These are phyloP conservation scores for Triplophysa bombifrons DNA, from an alignment of 2,797 vertebrate genomes.

Conservation along the genomic window DNA sequence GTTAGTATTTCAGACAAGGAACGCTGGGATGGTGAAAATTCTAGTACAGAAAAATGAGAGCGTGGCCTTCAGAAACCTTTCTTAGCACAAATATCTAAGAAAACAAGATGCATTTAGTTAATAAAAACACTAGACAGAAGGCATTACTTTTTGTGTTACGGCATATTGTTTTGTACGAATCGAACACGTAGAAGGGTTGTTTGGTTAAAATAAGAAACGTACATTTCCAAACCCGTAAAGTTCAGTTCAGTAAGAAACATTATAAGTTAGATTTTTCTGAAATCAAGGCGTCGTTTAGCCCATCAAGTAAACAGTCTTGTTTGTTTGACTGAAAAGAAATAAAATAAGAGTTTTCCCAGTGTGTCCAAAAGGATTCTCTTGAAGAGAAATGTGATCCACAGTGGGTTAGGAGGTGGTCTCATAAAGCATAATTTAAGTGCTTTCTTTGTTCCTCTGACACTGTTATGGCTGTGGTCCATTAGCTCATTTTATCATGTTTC, in stretches of 20 bases:
- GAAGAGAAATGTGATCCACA: conserved; percentile 34
- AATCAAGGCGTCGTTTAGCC: neutral
- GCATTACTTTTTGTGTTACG: neutral
- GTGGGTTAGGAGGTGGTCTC: conserved; percentile 31
- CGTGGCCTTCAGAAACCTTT: neutral
- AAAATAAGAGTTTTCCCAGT: neutral
- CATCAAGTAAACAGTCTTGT: neutral
- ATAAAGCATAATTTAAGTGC: conserved; percentile 42
- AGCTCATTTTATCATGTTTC: conserved; percentile 41
- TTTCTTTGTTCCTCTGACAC: conserved; percentile 42
- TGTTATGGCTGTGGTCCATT: conserved; percentile 41
- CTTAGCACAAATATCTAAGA: neutral
- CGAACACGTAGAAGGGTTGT: neutral
- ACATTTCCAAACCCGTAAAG: too few species aligned
- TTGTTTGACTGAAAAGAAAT: neutral
- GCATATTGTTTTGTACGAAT: neutral
- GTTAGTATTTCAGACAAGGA: neutral
- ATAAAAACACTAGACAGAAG: neutral
- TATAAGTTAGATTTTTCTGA: neutral
- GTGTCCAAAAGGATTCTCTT: conserved; percentile 16
- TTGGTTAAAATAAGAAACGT: neutral
- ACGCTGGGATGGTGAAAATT: neutral
- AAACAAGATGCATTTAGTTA: neutral
- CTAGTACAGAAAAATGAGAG: neutral
- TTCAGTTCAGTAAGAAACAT: too few species aligned